phyloP scores from a whole-genome alignment of 2,113 vertebrate genomes.

The Nettapus auritus region DNA sequence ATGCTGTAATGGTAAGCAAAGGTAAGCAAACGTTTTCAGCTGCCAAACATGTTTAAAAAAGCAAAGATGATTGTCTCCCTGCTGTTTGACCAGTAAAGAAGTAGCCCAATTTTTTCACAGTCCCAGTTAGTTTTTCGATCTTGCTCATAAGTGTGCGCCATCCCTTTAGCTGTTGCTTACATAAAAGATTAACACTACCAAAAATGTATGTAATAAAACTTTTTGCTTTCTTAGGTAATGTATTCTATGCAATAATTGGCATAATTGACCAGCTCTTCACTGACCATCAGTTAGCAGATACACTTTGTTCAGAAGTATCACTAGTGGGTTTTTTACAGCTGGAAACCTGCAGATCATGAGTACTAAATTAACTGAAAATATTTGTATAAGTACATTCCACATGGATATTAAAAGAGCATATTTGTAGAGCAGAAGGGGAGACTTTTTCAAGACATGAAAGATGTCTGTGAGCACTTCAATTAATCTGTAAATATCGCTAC shows the following conservation, averaged over 20 bases:
- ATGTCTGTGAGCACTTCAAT: slow-evolving; percentile 25
- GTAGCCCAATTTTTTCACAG: neutral
- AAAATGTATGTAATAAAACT: neutral
- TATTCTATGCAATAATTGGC: neutral
- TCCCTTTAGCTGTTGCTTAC: neutral
- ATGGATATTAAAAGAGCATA: neutral
- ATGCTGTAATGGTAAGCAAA: neutral
- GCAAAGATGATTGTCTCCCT: neutral
- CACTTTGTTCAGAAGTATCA: neutral
- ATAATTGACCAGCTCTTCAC: neutral
- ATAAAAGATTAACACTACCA: neutral
- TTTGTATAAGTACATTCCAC: slow-evolving; percentile 27
- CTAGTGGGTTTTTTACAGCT: neutral
- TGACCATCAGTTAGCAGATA: neutral
- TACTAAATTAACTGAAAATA: slow-evolving; percentile 8
- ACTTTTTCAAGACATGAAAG: neutral
- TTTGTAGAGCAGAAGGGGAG: slow-evolving; percentile 4
- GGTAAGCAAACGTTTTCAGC: neutral
- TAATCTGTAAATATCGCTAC: slow-evolving; percentile 33
- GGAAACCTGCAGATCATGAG: neutral
- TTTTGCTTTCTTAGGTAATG: neutral
- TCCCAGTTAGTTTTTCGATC: neutral
- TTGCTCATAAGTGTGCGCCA: neutral
- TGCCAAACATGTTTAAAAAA: neutral
- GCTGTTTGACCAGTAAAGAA: neutral